phyloP scores from a whole-genome alignment of 2,888 invertebrate genomes.

The Acleris holmiana region DNA sequence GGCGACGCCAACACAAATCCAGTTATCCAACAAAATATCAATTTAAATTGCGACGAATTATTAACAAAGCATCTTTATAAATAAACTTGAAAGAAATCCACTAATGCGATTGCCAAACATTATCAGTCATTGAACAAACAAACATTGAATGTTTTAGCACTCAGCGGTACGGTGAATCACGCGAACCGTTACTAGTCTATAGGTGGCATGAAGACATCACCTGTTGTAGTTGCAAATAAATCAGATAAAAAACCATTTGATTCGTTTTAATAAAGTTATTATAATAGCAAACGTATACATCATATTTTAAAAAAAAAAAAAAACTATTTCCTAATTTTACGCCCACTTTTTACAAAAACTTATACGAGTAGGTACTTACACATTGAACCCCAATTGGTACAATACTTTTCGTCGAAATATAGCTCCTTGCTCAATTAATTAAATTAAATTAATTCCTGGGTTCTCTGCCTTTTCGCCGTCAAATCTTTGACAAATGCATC shows the following conservation, averaged over 20 bases:
- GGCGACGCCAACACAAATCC: neutral
- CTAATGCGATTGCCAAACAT: conserved; percentile 11
- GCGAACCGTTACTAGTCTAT: conserved; percentile 26
- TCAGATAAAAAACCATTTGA: neutral
- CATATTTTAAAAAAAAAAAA: no score
- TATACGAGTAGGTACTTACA: no score
- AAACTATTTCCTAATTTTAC: no score
- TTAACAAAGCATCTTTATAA: neutral
- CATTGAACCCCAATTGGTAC: no score
- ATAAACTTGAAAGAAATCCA: conserved; percentile 23
- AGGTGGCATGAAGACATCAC: neutral
- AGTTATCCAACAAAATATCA: neutral
- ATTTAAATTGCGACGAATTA: neutral
- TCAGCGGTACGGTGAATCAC: conserved; percentile 30
- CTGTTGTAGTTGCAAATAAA: neutral
- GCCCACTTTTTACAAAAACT: no score
- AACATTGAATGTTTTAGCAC: conserved; percentile 10
- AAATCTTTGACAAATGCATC: no score
- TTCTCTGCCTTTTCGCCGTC: no score
- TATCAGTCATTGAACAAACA: conserved; percentile 33
- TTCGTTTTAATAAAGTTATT: no score
- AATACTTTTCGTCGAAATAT: no score
- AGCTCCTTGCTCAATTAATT: no score
- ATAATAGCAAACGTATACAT: no score
- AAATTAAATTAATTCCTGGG: no score